phyloP scores from a whole-genome alignment of 2,888 invertebrate genomes.

The Ptychoptera albimana region DNA sequence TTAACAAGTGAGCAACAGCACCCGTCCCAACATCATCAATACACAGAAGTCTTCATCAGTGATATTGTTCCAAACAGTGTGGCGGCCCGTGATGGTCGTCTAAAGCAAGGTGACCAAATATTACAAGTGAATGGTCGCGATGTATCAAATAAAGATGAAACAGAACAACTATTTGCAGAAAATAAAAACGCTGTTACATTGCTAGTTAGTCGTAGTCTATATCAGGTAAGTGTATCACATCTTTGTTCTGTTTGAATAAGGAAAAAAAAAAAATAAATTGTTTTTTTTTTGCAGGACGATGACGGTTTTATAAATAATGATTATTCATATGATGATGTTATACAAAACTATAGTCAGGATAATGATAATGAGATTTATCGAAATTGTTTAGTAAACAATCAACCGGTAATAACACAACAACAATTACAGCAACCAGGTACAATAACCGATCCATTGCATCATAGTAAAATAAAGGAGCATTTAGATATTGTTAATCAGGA shows the following conservation, averaged over 20 bases:
- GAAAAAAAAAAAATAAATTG: not conserved
- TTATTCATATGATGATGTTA: constrained; percentile 23
- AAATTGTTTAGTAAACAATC: constrained; percentile 17
- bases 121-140: constrained; percentile 41
- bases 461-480: constrained; percentile 20
- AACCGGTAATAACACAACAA: not conserved
- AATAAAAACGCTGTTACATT: constrained; percentile 39
- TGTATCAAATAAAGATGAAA: constrained; percentile 41
- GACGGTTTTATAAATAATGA: constrained; percentile 13
- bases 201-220: constrained; percentile 41
- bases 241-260: constrained; percentile 2
- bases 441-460: constrained; percentile 17
- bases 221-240: constrained; percentile 29
- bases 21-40: constrained; percentile 1
- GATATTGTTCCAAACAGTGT: constrained; percentile 43
- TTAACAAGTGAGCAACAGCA: not conserved
- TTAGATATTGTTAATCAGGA: constrained; percentile 35
- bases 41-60: constrained; percentile 48
- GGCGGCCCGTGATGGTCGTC: constrained; percentile 40
- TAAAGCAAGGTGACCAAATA: constrained; percentile 45
- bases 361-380: constrained; percentile 18
- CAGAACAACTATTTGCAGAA: constrained; percentile 42
- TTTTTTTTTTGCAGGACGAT: constrained; percentile 12
- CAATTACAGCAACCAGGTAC: constrained; percentile 5
- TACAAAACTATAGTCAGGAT: constrained; percentile 15